These are phyloP conservation scores for Thermophis baileyi DNA, from an alignment of 2,113 vertebrate genomes.

Conservation along the genomic window DNA sequence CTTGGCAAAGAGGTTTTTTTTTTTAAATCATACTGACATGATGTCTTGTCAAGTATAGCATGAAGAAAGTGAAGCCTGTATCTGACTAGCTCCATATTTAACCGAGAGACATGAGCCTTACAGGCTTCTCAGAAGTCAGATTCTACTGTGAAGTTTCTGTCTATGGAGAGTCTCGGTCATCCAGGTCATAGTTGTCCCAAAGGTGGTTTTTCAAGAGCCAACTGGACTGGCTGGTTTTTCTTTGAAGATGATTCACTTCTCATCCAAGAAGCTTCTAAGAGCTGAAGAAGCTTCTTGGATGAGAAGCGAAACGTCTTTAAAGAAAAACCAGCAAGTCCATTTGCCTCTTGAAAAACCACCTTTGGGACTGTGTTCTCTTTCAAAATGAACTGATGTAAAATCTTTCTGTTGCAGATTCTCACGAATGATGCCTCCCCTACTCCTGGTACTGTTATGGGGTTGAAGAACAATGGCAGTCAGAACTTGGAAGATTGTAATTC, in stretches of 20 bases:
- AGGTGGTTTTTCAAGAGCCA: no score
- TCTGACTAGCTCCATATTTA: not conserved
- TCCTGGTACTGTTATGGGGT: rapidly evolving
- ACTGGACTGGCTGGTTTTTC: no score
- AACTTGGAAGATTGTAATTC: not conserved
- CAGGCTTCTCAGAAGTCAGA: not conserved
- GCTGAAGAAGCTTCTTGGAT: no score
- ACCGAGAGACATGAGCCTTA: not conserved
- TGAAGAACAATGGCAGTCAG: not conserved
- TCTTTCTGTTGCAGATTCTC: slow-evolving; percentile 48
- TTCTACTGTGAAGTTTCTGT: not conserved
- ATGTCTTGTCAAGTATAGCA: not conserved
- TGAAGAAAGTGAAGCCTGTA: not conserved
- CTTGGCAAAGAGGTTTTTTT: not conserved
- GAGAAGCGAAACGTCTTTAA: no score
- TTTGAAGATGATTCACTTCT: no score
- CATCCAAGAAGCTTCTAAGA: no score
- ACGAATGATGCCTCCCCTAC: not conserved
- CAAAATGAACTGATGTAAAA: not conserved
- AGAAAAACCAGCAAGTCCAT: no score
- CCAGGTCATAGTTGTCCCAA: no score
- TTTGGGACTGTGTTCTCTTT: no score
- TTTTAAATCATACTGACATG: not conserved
- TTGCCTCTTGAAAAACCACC: no score
- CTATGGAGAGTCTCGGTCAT: no score